Conservation (phyloP, 2,113 vertebrate species). For the Herpetotheres cachinnans region DNA sequence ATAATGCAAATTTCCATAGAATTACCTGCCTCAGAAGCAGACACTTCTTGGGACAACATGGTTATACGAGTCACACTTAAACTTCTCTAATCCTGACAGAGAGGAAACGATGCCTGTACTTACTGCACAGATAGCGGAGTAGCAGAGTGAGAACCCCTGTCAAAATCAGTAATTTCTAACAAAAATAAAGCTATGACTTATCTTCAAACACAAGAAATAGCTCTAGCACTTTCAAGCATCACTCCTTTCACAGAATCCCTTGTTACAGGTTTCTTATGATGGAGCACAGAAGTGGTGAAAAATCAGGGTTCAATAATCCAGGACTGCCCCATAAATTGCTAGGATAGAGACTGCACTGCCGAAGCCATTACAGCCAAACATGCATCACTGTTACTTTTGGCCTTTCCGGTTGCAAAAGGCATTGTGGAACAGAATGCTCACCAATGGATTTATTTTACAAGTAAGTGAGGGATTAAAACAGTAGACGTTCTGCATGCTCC, state of each 20-base stretch:
- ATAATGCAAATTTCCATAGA: background rate
- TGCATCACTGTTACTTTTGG: background rate
- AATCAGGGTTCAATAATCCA: background rate
- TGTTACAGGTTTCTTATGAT: background rate
- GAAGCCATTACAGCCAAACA: background rate
- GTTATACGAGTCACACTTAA: background rate
- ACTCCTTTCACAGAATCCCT: background rate
- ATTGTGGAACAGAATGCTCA: background rate
- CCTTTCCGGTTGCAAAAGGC: background rate
- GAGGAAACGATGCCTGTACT: background rate
- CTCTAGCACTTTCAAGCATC: background rate
- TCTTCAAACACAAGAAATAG: background rate
- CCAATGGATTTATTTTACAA: background rate
- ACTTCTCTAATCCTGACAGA: background rate
- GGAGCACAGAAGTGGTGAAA: background rate
- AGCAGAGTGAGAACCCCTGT: background rate
- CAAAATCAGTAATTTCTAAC: background rate
- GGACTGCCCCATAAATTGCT: background rate
- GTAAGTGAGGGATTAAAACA: background rate
- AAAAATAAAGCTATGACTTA: background rate
- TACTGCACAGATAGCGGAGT: background rate
- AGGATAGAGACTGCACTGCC: background rate
- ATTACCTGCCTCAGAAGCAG: background rate
- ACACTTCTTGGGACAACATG: background rate
- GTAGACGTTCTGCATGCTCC: background rate